Base-by-base conservation (phyloP, 2,113 vertebrate species). In the Myanophis thanlyinensis region DNA sequence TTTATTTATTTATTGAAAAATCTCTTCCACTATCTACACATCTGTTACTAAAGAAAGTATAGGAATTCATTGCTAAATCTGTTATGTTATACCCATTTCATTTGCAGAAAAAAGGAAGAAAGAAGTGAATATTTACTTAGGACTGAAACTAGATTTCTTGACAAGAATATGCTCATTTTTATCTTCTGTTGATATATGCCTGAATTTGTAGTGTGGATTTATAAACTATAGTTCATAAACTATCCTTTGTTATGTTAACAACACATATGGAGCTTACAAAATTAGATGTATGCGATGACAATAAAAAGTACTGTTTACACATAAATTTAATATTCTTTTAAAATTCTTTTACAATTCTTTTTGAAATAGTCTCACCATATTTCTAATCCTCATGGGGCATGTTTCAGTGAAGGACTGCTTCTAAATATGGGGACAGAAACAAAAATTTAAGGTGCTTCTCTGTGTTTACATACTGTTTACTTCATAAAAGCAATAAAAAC, bases 401-500 rank as follows among this genome's bases (percentile, higher is more conserved):
- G 93, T 94, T 96, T 97, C 95, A 73, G 59, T 95, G 90, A 97
- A 97, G 49, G 93, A 93, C 9, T 95, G 95, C 95, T 95, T 97
- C 97, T 97, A 93, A 89, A 95, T 44, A 80, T 95, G 91, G 91
- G 85, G 62, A 12, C 90, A 93, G 80, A 93, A 90, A 30, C 4
- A 94, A 93, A 90, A 85, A 92, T 27, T 89, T 93, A 73, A 92
- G 93, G 30, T 23, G 51, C 3, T 56, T 92, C 13, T 93, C 49
- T 89, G 73, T 22, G 92, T 4, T 94, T 44, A 56, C 3, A 6
- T 20, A n/a, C 8, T 59, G 20, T 25, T 92, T 67, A 92, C 56
- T 88, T 35, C n/a, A 49, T 52, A 40, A 92, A 59, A 30, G 48
- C 23, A 62, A 54, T 51, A 46, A 92, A 88, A 53, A 8, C 8